Base-by-base conservation (phyloP, 2,113 vertebrate species). In the Nematolebias whitei region DNA sequence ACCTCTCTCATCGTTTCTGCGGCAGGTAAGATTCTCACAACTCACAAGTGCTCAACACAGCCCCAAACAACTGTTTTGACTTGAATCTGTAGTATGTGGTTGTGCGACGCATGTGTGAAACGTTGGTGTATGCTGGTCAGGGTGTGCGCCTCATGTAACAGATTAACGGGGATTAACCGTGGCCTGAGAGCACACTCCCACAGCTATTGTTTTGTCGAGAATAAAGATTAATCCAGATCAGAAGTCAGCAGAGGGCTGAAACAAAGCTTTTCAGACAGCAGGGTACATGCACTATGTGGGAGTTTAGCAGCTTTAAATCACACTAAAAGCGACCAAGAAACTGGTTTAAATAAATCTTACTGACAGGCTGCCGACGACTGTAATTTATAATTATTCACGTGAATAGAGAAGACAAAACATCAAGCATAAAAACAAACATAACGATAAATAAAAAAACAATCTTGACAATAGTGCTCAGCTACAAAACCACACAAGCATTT, bases 131-230 rank as follows among this genome's bases (percentile, higher is more conserved):
- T 57, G 39, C 29, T 39, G 18, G n/a, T 14, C 12, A 12, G 23
- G 32, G 40, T n/a, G 24, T 35, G 41, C 22, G 13, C 14, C 57
- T 51, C 54, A 48, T 59, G 12, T 29, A 20, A 15, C 35, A 74
- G 88, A 89, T 87, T 83, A 85, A 78, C 12, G 19, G 19, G 78
- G 72, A 84, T 88, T 85, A 85, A 56, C 22, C 59, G 63, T 61
- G 41, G 62, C 50, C 39, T 68, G 74, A 76, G 59, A 61, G 71
- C 77, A 55, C 77, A 67, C 65, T 56, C 59, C 55, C 41, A 61
- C 62, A 40, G 59, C 64, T 63, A 69, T 65, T 80, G 76, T 79
- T 83, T 67, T 63, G 74, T 39, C 65, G 68, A 79, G 47, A 79
- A 69, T 72, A 51, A 65, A 83, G 79, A 87, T 87, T 78, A 87